A percentile compares a stretch with the other conserved stretches of the same genome.
Conservation (phyloP, 2,797 vertebrate species). For the Alectoris magna region DNA sequence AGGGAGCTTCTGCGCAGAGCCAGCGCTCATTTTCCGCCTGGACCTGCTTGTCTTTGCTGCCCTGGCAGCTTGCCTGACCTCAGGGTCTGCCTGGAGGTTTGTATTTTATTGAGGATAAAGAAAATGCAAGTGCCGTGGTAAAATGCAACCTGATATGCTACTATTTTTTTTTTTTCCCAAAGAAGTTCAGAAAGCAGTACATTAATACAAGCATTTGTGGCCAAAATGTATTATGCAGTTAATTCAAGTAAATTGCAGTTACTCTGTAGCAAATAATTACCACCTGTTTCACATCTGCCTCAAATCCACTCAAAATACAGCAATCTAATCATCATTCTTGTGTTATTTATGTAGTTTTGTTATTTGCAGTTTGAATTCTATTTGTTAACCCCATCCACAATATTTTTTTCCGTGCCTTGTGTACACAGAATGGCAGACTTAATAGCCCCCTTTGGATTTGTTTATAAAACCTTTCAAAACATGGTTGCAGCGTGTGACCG, state of each 20-base stretch:
- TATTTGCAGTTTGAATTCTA: conserved; percentile 51
- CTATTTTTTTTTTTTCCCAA: background rate
- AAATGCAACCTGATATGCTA: background rate
- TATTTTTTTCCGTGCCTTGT: conserved; percentile 58
- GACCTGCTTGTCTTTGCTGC: background rate
- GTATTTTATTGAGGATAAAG: background rate
- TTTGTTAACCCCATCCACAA: conserved; percentile 41
- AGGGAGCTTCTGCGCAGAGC: background rate
- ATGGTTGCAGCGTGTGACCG: background rate
- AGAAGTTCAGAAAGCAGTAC: conserved; percentile 11
- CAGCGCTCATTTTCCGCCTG: background rate
- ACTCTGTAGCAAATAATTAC: conserved; percentile 56
- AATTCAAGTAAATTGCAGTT: conserved; percentile 57
- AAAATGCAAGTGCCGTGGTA: rapidly evolving
- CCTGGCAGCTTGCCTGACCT: background rate
- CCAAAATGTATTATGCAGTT: conserved; percentile 39
- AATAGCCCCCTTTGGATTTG: conserved; percentile 52
- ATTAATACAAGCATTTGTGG: conserved; percentile 15
- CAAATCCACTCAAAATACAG: conserved; percentile 45
- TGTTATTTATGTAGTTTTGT: conserved; percentile 37
- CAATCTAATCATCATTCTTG: conserved; percentile 50
- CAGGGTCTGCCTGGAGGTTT: background rate
- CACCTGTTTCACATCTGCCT: conserved; percentile 57
- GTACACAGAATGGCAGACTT: conserved; percentile 33
- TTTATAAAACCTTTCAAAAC: conserved; percentile 66